phyloP scores from a whole-genome alignment of 1,140 invertebrate genomes.

The Chironomus tepperi region DNA sequence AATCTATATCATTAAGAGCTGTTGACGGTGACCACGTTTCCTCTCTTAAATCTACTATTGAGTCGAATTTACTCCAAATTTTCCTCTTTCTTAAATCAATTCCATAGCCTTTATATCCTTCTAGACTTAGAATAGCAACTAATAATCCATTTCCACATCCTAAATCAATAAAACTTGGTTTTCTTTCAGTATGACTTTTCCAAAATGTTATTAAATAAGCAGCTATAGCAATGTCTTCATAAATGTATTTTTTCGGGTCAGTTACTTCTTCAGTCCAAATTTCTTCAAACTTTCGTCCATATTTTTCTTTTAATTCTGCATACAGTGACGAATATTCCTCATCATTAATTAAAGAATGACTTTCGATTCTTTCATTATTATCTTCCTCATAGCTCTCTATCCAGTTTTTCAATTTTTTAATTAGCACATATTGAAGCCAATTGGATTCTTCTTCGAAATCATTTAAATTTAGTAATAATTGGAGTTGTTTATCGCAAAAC shows the following conservation, averaged over 20 bases:
- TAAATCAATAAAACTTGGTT: constrained; percentile 80
- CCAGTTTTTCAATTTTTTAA: neutral
- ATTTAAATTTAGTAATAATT: neutral
- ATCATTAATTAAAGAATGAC: constrained; percentile 56
- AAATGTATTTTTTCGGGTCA: constrained; percentile 90
- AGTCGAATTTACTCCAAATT: constrained; percentile 78
- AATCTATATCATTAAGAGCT: constrained; percentile 72
- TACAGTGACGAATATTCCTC: constrained; percentile 67
- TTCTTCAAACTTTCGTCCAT: constrained; percentile 62
- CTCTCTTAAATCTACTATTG: constrained; percentile 45
- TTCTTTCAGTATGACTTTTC: constrained; percentile 44
- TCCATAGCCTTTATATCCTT: constrained; percentile 80
- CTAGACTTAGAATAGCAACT: constrained; percentile 74
- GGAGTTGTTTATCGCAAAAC: neutral
- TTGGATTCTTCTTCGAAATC: neutral
- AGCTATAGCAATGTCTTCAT: constrained; percentile 93
- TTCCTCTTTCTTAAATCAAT: constrained; percentile 82
- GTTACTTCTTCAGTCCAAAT: constrained; percentile 83
- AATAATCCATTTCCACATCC: constrained; percentile 96
- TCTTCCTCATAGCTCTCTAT: constrained; percentile 18
- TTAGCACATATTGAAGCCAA: neutral
- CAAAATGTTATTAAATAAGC: constrained; percentile 80
- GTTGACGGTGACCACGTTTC: constrained; percentile 57
- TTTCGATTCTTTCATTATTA: constrained; percentile 40
- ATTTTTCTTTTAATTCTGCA: constrained; percentile 67